phyloP scores from a whole-genome alignment of 2,797 vertebrate species.

The Podarcis siculus region DNA sequence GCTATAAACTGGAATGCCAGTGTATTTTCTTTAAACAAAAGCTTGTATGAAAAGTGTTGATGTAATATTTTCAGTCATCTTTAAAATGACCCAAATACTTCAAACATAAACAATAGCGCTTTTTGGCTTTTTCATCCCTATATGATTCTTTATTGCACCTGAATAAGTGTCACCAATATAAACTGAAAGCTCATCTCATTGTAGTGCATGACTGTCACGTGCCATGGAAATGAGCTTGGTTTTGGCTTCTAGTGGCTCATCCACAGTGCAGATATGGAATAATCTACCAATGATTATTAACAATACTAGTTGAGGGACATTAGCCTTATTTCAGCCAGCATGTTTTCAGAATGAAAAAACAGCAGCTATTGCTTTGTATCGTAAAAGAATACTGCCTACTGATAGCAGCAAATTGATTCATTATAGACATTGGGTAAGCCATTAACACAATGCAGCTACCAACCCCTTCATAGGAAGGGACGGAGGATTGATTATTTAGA shows the following conservation, averaged over 20 bases:
- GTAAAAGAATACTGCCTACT: neutral
- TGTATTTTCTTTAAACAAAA: slow-evolving; percentile 29
- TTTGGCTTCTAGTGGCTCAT: neutral
- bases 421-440: neutral
- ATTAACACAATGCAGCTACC: neutral
- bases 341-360: slow-evolving; percentile 17
- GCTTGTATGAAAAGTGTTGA: slow-evolving; percentile 35
- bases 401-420: neutral
- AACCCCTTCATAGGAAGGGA: neutral
- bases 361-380: neutral
- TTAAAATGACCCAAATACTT: neutral
- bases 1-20: slow-evolving; percentile 17
- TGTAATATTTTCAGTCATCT: slow-evolving; percentile 6
- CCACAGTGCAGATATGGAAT: neutral
- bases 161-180: neutral
- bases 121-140: neutral
- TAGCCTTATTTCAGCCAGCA: neutral
- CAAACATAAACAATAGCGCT: neutral
- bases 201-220: fast-evolving
- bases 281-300: neutral
- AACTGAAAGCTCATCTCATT: slow-evolving; percentile 8
- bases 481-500: slow-evolving; percentile 1
- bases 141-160: slow-evolving; percentile 33
- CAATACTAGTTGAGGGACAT: neutral
- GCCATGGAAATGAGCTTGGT: slow-evolving; percentile 16